phyloP scores from a whole-genome alignment of 2,113 vertebrate species.

The Petrocephalus zakoni region DNA sequence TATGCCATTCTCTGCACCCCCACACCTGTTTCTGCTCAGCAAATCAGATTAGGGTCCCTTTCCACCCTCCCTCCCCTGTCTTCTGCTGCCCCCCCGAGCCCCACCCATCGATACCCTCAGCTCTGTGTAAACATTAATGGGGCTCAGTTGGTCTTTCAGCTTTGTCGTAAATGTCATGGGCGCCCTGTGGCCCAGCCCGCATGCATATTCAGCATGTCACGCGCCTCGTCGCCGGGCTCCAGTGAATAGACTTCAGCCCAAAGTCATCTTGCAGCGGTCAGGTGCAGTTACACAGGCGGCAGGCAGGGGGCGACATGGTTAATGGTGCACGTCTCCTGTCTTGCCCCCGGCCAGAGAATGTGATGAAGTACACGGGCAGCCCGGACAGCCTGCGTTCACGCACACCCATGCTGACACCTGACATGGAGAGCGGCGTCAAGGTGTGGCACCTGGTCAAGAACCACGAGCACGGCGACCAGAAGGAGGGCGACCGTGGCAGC shows the following conservation, averaged over 20 bases:
- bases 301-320: not conserved
- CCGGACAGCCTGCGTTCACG: constrained; percentile 93
- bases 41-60: constrained; percentile 1
- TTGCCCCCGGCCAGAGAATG: constrained; percentile 73
- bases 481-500: constrained; percentile 93
- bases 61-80: constrained; percentile 16
- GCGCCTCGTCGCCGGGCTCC: constrained; percentile 45
- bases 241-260: not conserved
- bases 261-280: not conserved
- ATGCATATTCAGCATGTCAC: constrained; percentile 60
- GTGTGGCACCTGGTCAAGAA: constrained; percentile 98
- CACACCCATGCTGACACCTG: constrained; percentile 95
- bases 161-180: constrained; percentile 61
- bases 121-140: constrained; percentile 63
- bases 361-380: constrained; percentile 97
- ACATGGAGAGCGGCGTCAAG: constrained; percentile 92
- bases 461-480: constrained; percentile 96
- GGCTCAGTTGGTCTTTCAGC: constrained; percentile 51
- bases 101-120: constrained; percentile 56
- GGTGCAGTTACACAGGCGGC: not conserved
- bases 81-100: not conserved
- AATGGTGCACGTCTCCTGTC: constrained; percentile 7
- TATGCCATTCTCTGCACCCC: no score
- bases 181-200: constrained; percentile 48
- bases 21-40: not conserved